Evolutionary conservation across 2,888 invertebrate genomes (phyloP), one percentile per base, ranked within the genome.

Genomic region (Agrilus biguttatus): DNA sequence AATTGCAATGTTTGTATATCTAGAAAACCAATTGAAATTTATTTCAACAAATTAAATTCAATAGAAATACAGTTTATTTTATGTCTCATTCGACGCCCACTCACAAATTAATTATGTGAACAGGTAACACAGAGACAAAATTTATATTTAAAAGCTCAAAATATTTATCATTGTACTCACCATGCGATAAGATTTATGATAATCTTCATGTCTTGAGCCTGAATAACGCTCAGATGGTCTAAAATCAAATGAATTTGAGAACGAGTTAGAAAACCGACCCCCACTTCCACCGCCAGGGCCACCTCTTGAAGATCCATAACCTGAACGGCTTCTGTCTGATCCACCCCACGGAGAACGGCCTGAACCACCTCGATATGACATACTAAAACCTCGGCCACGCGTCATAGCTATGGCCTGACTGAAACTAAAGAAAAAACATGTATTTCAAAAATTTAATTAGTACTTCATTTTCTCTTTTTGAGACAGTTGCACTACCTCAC

Each of bases 151-250:
- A 5, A 6, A 21, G 6, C 7, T 10, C n/a, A 10, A 28, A 28
- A 28, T 28, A 10, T 10, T 10, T 37, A 42, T n/a, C 35, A 33
- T 37, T n/a, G 6, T 43, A 57, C 57, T 60, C 56, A 65, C 65
- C 47, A 51, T 50, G 52, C 61, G 55, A 43, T 63, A 63, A 0
- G 61, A 51, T 44, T 61, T 63, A 10, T 58, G 45, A 43, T 59
- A 61, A 41, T 65, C 62, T 39, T 65, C 65, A 36, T 54, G 48
- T 39, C 59, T 55, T 7, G 55, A 52, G 4, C 53, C 49, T 0
- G 58, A 54, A 49, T 60, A 63, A 40, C 62, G 55, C 7, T 62
- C 62, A n/a, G 55, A 52, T 4, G 48, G 54, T 39, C 62, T 54
- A 4, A 58, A 55, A 41, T 64, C 63, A 43, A 59, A 59, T 2